Evolutionary conservation across 2,797 vertebrate species (phyloP).

Genomic region (Liasis olivaceus): DNA sequence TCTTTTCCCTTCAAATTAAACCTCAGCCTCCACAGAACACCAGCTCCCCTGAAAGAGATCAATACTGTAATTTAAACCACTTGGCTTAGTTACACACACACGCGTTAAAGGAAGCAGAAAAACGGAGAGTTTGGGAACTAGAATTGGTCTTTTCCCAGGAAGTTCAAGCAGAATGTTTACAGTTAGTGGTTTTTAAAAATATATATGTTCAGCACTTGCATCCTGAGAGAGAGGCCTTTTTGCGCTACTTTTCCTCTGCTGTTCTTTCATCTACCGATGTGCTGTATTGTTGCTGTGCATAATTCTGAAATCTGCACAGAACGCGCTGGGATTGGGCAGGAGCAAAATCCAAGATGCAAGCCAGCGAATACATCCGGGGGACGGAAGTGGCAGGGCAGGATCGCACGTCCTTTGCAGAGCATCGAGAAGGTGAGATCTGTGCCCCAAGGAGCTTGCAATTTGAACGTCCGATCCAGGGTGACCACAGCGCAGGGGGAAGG

Average conservation of each 20-base stretch:
- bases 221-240: not conserved
- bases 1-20: not conserved
- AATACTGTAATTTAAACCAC: slow-evolving; percentile 7
- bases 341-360: not conserved
- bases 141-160: not conserved
- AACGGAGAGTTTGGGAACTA: not conserved
- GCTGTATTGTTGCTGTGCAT: not conserved
- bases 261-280: not conserved
- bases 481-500: not conserved
- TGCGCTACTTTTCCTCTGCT: not conserved
- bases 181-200: not conserved
- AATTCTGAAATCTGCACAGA: not conserved
- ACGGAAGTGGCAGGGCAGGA: not conserved
- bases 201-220: not conserved
- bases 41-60: not conserved
- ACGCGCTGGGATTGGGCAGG: not conserved
- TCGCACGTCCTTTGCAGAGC: not conserved
- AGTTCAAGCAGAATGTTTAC: not conserved
- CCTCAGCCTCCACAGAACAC: slow-evolving; percentile 3
- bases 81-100: not conserved
- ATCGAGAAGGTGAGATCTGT: not conserved
- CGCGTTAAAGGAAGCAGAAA: not conserved
- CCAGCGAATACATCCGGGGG: not conserved
- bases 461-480: not conserved
- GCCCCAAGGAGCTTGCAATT: not conserved